phyloP scores from a whole-genome alignment of 1,140 invertebrate genomes.

The Scaptomyza montana region DNA sequence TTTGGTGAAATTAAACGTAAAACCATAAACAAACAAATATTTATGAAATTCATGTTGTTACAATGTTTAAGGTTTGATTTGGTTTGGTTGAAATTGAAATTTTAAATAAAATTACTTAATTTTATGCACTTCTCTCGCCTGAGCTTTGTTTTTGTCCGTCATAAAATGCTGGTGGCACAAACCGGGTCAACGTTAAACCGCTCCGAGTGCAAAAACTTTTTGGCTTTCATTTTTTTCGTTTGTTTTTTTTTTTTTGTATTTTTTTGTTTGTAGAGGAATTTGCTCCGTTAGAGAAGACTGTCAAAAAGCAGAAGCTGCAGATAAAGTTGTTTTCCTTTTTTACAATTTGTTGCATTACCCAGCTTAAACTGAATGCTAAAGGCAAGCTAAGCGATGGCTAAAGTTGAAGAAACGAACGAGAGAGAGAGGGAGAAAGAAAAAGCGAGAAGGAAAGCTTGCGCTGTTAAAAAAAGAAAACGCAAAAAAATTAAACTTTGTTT shows the following conservation, averaged over 20 bases:
- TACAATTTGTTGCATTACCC: slow-evolving; percentile 9
- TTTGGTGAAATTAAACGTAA: no score
- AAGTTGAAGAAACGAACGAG: neutral
- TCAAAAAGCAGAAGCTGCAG: slow-evolving; percentile 8
- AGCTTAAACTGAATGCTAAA: neutral
- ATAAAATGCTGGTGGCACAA: neutral
- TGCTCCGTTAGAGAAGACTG: neutral
- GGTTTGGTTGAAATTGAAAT: no score
- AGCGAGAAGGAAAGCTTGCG: neutral
- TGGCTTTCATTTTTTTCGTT: neutral
- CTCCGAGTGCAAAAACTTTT: neutral
- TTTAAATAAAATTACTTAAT: neutral
- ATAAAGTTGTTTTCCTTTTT: slow-evolving; percentile 4
- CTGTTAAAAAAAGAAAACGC: no score
- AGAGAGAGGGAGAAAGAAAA: neutral
- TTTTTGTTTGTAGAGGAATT: neutral
- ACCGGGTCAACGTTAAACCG: neutral
- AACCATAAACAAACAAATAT: no score
- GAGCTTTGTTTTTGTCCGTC: no score
- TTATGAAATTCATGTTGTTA: no score
- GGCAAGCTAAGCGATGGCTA: neutral
- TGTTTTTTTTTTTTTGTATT: no score
- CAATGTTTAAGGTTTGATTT: no score
- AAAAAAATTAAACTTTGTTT: slow-evolving; percentile 16
- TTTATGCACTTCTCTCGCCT: neutral